Percentiles rank a stretch among this genome's conserved stretches.
Conservation (phyloP, 2,797 vertebrate species). For the Schizothorax lantsangensis region DNA sequence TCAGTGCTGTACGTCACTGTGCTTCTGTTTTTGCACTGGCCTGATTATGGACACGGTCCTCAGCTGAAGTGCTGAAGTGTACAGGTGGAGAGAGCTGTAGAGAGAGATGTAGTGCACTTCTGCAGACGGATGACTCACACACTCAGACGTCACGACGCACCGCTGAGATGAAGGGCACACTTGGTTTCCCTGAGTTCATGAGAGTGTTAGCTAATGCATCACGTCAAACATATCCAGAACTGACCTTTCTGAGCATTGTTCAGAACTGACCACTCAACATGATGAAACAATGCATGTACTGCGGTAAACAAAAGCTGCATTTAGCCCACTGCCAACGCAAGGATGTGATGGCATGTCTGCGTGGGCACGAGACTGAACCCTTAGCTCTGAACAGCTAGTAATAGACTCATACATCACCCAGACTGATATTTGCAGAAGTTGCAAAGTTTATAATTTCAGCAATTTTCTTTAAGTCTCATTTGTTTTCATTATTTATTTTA, state of each 20-base stretch:
- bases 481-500: background rate
- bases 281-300: conserved; percentile 6
- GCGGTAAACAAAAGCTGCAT: conserved; percentile 6
- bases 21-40: background rate
- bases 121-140: conserved; percentile 1
- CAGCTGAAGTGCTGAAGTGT: background rate
- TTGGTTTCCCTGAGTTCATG: background rate
- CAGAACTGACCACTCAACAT: background rate
- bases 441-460: background rate
- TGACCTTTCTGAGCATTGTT: conserved; percentile 24
- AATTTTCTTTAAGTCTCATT: background rate
- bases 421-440: background rate
- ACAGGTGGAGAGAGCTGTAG: background rate
- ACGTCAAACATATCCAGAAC: background rate
- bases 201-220: background rate
- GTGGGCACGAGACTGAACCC: background rate
- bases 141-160: background rate
- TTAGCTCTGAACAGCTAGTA: background rate
- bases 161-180: background rate
- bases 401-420: background rate
- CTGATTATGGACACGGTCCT: background rate
- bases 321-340: background rate
- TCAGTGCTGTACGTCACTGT: background rate
- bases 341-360: background rate
- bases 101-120: background rate